Base-by-base conservation (phyloP, 37 sponge, comb jelly and placozoan genomes). In the Amphimedon queenslandica region DNA sequence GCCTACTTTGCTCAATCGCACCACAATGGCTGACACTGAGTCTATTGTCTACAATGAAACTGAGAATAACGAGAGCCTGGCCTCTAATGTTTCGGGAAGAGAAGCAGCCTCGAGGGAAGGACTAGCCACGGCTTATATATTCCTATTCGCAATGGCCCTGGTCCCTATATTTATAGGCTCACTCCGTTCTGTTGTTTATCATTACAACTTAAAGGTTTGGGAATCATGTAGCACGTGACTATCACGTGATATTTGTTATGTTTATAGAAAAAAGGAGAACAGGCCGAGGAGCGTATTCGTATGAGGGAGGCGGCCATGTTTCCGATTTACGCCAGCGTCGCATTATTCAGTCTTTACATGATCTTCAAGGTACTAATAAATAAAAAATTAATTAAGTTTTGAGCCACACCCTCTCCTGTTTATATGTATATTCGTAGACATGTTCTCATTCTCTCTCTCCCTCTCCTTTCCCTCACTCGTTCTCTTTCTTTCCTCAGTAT, bases 281-380 rank as follows among this genome's bases (percentile, higher is more conserved):
- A 71, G 58, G 89, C 84, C 1, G 57, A 37, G 36, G 99, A 98
- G 38, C 72, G 67, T 18, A 94, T 98, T 42, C 58, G 73, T 6
- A 79, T 91, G 58, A 82, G 70, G 37, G 95, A 98, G 57, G 99
- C 93, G 13, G 85, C 88, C 47, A 79, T 94, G 72, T 98, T 94
- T 69, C 99, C 99, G n/a, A 21, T 98, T 58, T 81, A 89, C 72
- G 99, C 99, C 43, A 98, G 99, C 66, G 87, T 42, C 0, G 87
- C 84, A 30, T 82, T 98, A 37, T 87, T 98, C 69, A 85, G 95
- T 38, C 77, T 98, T 66, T 98, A 98, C 64, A 57, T 98, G 25
- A 66, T 98, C 77, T 92, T 98, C 82, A 97, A 91, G 93, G 94
- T 93, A 27, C 28, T 30, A 40, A 25, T 20, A 73, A 73, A n/a